Base-by-base conservation (phyloP, 2,113 vertebrate genomes). In the Morone saxatilis region DNA sequence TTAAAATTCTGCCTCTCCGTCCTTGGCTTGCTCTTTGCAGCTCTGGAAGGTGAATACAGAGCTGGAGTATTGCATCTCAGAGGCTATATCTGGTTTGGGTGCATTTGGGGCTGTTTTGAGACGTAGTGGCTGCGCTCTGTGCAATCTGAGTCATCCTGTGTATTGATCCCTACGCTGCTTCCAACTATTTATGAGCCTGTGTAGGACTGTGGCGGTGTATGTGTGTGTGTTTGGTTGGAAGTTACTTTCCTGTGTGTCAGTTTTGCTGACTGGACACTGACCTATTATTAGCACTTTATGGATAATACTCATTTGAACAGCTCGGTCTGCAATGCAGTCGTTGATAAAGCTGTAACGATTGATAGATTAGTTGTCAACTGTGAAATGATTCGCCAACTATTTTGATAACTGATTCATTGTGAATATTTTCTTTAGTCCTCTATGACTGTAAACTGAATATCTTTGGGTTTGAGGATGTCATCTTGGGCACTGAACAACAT, bases 201-300 rank as follows among this genome's bases (percentile, higher is more conserved):
- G 74, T 85, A 25, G 85, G 80, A 71, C 63, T 68, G 50, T 76
- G 57, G 41, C 25, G 79, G 61, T 88, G 74, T 73, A 50, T 67
- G 51, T 68, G 63, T 57, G 57, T 54, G 65, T 66, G 72, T 71
- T 14, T 48, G 59, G 25, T 63, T 71, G 16, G 45, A 71, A 66
- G 78, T 51, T 86, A 66, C 68, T 71, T 68, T 86, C 65, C 53
- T 40, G 63, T 72, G 61, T 71, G 76, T 78, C 54, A 47, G 25
- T 80, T 90, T 83, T 90, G 83, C 89, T 92, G 90, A 92, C 87
- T 90, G 67, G 70, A 68, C 87, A 45, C 71, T 67, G 72, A 79
- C 73, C 88, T 90, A 84, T 87, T 86, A 85, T 81, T 89, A 93
- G 83, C 54, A 8, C 51, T 87, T 40, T 36, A 74, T 84, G 78